Evolutionary conservation across 2,888 invertebrate genomes (phyloP).

Genomic region (Trachelus iudaicus): DNA sequence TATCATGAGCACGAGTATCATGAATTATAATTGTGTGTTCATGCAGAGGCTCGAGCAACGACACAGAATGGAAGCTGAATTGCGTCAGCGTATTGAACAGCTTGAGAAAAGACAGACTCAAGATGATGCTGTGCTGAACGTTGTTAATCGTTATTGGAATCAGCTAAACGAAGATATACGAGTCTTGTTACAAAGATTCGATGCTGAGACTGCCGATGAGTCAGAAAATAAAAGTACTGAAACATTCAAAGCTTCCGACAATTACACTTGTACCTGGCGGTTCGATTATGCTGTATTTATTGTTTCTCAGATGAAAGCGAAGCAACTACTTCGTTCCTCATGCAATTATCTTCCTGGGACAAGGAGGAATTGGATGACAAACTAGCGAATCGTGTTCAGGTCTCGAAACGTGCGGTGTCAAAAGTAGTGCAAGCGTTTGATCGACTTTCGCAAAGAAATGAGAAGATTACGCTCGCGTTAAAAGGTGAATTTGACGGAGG

Average conservation of each 20-base stretch:
- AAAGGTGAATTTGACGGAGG: constrained; percentile 84
- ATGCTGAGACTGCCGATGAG: constrained; percentile 97
- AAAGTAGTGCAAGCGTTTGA: constrained; percentile 98
- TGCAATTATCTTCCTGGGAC: constrained; percentile 97
- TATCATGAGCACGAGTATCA: background rate
- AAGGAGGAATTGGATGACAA: constrained; percentile 97
- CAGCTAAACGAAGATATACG: constrained; percentile 97
- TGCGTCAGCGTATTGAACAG: constrained; percentile 92
- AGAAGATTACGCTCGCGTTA: constrained; percentile 89
- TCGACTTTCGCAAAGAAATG: constrained; percentile 93
- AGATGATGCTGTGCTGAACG: constrained; percentile 97
- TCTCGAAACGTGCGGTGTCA: constrained; percentile 95
- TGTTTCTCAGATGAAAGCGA: constrained; percentile 86
- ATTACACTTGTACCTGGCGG: background rate
- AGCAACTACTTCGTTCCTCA: constrained; percentile 94
- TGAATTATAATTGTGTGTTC: background rate
- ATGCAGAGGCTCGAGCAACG: constrained; percentile 88
- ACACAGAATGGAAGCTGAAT: constrained; percentile 86
- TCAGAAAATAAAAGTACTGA: constrained; percentile 89
- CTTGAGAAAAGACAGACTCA: constrained; percentile 94
- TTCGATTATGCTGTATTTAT: constrained; percentile 13
- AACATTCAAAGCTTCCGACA: background rate
- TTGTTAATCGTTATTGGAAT: constrained; percentile 97
- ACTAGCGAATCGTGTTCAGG: constrained; percentile 94
- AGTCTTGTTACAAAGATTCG: constrained; percentile 93